These are phyloP conservation scores for Erebia ligea DNA, from an alignment of 2,888 invertebrate genomes.

Conservation along the genomic window DNA sequence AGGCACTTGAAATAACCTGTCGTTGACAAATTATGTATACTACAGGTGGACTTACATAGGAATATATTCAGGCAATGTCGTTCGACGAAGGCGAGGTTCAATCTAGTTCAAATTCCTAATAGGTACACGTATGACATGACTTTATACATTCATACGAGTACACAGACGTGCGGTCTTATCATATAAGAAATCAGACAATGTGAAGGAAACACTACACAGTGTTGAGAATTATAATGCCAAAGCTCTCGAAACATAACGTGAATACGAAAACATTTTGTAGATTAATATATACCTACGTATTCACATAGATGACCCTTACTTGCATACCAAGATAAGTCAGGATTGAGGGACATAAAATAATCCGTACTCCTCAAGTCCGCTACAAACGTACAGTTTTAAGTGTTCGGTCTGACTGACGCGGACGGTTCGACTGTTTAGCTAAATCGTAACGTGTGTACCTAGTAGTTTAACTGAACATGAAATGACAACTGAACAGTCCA, in stretches of 20 bases:
- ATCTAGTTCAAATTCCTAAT: not conserved
- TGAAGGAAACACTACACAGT: slow-evolving; percentile 34
- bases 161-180: slow-evolving; percentile 26
- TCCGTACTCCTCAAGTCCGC: too few relatives aligned
- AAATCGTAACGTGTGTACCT: too few relatives aligned
- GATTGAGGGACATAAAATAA: too few relatives aligned
- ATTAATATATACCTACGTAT: slow-evolving; percentile 10
- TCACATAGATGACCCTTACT: slow-evolving; percentile 7
- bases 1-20: too few relatives aligned
- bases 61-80: not conserved
- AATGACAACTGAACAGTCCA: not conserved
- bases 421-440: too few relatives aligned
- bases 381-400: too few relatives aligned
- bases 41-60: too few relatives aligned
- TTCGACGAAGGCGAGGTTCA: not conserved
- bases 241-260: slow-evolving; percentile 20
- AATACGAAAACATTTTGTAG: slow-evolving; percentile 28
- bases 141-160: slow-evolving; percentile 25
- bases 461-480: too few relatives aligned
- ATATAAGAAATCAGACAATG: slow-evolving; percentile 32
- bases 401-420: too few relatives aligned
- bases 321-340: slow-evolving; percentile 25
- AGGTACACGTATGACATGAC: slow-evolving; percentile 24
- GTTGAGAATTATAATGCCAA: slow-evolving; percentile 35
- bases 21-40: too few relatives aligned